Evolutionary conservation across 1,140 invertebrate species (phyloP), one percentile per base, ranked within the genome.

Genomic region (Protaetia brevitarsis): DNA sequence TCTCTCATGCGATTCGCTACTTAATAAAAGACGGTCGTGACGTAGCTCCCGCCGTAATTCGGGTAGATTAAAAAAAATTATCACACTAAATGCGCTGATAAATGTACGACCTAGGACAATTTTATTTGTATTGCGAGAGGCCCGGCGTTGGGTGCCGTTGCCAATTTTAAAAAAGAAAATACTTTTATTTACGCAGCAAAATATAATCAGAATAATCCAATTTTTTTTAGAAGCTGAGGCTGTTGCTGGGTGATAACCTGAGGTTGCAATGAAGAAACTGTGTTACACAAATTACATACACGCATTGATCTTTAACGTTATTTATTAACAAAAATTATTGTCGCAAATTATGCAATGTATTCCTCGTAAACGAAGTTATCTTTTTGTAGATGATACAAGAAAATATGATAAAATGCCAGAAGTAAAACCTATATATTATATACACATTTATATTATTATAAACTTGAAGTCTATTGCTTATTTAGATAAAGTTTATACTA

Each of bases 51-150:
- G 3, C 7, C 13, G 41, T 51, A 51, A 51, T 51, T 51, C 19
- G 41, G 41, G 10, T n/a, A 51, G 41, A 51, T 51, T 51, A 51
- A 51, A 51, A 37, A 45, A 51, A 51, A 51, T 51, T 51, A 51
- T 51, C 41, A 5, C 41, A 8, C 13, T 23, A 51, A 51, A 51
- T 51, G 21, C 19, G 41, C 41, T 51, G 41, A 51, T 51, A 51
- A 51, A 23, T 23, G 21, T 1, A 23, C 41, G 41, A 51, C 41
- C 41, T 51, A 51, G 41, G 41, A 51, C 41, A 51, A 51, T 51
- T 51, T 51, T 51, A 51, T 51, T 51, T 51, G 19, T 8, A 23
- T 51, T 51, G 19, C 19, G 41, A 51, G 41, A 23, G 41, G 41
- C 41, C 41, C 41, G n/a, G n/a, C n/a, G 41, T 23, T 23, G 41